Percentiles rank a stretch among this genome's conserved stretches.
phyloP scores from a whole-genome alignment of 2,797 vertebrate genomes.

The Urosaurus nigricauda region DNA sequence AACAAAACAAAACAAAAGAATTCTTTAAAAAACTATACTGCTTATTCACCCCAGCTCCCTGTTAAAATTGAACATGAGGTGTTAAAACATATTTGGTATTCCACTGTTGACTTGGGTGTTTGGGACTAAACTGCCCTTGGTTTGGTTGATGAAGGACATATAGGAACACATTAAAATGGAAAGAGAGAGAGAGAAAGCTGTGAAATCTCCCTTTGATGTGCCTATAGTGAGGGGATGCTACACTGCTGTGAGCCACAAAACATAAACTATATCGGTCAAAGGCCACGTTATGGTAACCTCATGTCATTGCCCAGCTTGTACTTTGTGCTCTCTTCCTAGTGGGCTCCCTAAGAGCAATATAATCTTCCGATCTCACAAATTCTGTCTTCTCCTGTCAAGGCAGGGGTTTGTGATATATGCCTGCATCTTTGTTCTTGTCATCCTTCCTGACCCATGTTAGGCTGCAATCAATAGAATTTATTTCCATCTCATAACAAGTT shows the following conservation, averaged over 20 bases:
- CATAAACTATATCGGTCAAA: slow-evolving; percentile 52
- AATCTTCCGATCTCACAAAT: slow-evolving; percentile 50
- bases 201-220: slow-evolving; percentile 36
- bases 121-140: neutral
- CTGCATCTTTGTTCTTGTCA: slow-evolving; percentile 27
- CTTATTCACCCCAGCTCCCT: neutral
- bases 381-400: slow-evolving; percentile 33
- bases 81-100: neutral
- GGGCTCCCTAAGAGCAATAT: slow-evolving; percentile 32
- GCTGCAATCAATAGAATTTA: neutral
- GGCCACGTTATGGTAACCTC: slow-evolving; percentile 47
- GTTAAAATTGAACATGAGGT: neutral
- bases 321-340: slow-evolving; percentile 41
- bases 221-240: slow-evolving; percentile 27
- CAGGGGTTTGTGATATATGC: neutral
- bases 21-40: neutral
- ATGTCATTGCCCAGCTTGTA: slow-evolving; percentile 35
- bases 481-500: neutral
- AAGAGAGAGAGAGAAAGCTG: slow-evolving; percentile 19
- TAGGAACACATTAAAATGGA: neutral
- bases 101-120: neutral
- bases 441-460: neutral
- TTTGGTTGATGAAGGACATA: slow-evolving; percentile 7
- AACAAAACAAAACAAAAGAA: no score
- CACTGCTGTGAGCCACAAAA: slow-evolving; percentile 16